Conservation (phyloP, 2,888 invertebrate species). For the Stenotaenia linearis region DNA sequence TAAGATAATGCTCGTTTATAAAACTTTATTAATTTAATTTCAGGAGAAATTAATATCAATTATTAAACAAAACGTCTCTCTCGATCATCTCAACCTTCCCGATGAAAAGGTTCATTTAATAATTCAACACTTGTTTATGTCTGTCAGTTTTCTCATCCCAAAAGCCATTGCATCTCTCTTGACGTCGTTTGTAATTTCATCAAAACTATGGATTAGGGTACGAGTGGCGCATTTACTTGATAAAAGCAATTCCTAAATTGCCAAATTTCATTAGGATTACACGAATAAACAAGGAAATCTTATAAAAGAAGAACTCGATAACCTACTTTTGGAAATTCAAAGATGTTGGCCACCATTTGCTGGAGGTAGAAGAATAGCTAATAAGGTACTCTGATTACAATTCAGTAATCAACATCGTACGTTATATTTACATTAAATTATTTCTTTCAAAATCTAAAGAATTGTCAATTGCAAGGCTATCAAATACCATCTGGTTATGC, state of each 20-base stretch:
- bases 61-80: background rate
- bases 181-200: background rate
- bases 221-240: background rate
- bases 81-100: background rate
- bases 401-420: too few species aligned
- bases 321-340: slow-evolving; percentile 2
- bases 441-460: background rate
- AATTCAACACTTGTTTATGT: background rate
- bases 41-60: background rate
- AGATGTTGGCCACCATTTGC: slow-evolving; percentile 17
- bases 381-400: background rate
- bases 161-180: background rate
- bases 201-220: background rate
- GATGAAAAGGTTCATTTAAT: background rate
- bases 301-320: background rate
- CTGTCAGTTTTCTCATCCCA: background rate
- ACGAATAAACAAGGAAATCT: background rate
- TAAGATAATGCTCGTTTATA: background rate
- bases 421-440: background rate
- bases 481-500: background rate
- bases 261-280: background rate
- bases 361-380: background rate
- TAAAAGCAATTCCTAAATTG: too few species aligned
- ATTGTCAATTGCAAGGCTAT: background rate
- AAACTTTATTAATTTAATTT: background rate